Percentiles rank a stretch among this genome's conserved stretches.
Conservation (phyloP, 2,888 invertebrate species). For the Callimorpha dominula region DNA sequence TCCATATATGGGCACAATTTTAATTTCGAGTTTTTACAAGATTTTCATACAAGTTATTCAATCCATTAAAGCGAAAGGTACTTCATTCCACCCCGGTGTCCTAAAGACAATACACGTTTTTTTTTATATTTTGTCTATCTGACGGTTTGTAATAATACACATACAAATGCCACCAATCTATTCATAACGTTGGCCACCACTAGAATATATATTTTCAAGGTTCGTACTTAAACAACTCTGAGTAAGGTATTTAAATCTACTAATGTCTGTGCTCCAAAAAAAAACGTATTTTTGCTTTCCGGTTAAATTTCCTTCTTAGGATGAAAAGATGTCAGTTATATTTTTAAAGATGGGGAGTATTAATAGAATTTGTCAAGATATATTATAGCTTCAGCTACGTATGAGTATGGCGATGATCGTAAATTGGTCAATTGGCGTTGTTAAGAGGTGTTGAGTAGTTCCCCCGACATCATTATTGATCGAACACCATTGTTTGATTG, state of each 20-base stretch:
- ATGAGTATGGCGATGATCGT: too few relatives aligned
- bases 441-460: too few relatives aligned
- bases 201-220: not conserved
- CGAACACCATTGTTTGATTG: too few relatives aligned
- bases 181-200: not conserved
- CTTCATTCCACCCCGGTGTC: too few relatives aligned
- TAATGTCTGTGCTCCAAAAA: not conserved
- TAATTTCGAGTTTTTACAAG: too few relatives aligned
- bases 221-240: not conserved
- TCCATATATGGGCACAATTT: too few relatives aligned
- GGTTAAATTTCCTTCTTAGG: not conserved
- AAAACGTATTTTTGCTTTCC: not conserved
- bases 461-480: too few relatives aligned
- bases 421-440: too few relatives aligned
- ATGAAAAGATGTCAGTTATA: not conserved
- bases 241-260: too few relatives aligned
- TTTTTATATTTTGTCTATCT: not conserved
- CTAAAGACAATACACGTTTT: too few relatives aligned
- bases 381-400: not conserved
- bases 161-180: not conserved
- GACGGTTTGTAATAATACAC: not conserved
- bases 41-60: too few relatives aligned
- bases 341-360: not conserved
- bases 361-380: not conserved
- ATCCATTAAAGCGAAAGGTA: too few relatives aligned